Evolutionary conservation across 2,888 invertebrate species (phyloP).

Genomic region (Zaprionus lineosus): DNA sequence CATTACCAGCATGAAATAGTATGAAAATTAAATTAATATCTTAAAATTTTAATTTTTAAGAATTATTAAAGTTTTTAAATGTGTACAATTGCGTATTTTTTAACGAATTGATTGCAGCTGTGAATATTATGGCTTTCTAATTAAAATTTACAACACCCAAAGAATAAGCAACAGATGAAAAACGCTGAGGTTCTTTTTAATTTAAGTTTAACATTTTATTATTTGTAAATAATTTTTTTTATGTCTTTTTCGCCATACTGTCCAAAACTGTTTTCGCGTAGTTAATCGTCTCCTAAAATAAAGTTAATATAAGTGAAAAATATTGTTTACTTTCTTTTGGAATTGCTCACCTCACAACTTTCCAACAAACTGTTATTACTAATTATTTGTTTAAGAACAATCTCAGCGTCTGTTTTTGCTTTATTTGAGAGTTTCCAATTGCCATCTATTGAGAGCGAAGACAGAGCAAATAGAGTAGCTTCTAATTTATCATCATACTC

Average conservation of each 20-base stretch:
- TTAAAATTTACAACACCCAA: too few species aligned
- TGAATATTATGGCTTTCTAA: too few species aligned
- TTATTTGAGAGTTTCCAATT: constrained; percentile 29
- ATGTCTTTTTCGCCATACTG: constrained; percentile 17
- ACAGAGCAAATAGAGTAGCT: constrained; percentile 58
- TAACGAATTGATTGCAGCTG: too few species aligned
- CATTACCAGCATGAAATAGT: constrained; percentile 82
- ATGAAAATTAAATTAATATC: constrained; percentile 2
- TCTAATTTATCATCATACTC: constrained; percentile 64
- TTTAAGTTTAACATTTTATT: too few species aligned
- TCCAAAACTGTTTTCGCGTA: constrained; percentile 31
- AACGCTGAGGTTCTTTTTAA: too few species aligned
- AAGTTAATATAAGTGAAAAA: background rate
- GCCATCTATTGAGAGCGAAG: constrained; percentile 45
- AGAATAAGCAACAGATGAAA: too few species aligned
- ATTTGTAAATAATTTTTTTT: constrained; percentile 12
- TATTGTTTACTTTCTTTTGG: background rate
- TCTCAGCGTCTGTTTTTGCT: constrained; percentile 24
- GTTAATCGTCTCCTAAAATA: constrained; percentile 49
- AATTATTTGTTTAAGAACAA: constrained; percentile 38
- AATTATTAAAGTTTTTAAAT: constrained; percentile 4
- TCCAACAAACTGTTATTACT: constrained; percentile 44
- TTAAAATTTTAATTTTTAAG: constrained; percentile 5
- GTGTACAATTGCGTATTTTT: constrained; percentile 7
- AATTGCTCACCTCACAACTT: constrained; percentile 47